phyloP scores from a whole-genome alignment of 2,797 vertebrate genomes.

The Aselliscus stoliczkanus region DNA sequence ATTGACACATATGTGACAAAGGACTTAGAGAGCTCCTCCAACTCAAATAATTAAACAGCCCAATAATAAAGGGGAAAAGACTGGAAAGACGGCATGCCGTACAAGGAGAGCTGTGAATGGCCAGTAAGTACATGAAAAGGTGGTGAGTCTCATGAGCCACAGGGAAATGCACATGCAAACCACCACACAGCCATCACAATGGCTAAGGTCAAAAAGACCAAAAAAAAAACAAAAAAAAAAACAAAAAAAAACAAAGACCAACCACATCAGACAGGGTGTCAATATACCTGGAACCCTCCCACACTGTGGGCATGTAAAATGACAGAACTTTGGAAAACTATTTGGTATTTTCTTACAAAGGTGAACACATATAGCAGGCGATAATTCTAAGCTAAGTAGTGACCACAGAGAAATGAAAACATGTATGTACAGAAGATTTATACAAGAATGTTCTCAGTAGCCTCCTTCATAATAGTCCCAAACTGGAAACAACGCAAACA shows the following conservation, averaged over 20 bases:
- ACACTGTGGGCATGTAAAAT: background rate
- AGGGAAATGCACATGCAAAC: background rate
- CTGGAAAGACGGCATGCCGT: background rate
- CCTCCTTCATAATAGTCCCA: background rate
- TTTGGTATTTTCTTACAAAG: background rate
- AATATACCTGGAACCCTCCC: background rate
- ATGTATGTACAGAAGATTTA: background rate
- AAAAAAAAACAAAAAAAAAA: too few relatives aligned
- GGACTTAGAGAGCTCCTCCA: background rate
- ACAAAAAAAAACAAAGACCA: too few relatives aligned
- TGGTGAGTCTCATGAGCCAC: background rate
- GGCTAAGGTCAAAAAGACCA: background rate
- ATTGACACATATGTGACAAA: background rate
- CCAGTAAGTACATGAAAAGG: background rate
- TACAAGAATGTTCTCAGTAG: background rate
- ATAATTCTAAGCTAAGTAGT: background rate
- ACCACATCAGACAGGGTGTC: background rate
- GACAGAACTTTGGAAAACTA: background rate
- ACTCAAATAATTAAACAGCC: background rate
- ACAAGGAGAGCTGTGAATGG: background rate
- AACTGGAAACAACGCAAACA: background rate
- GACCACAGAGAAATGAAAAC: background rate
- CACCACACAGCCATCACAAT: background rate
- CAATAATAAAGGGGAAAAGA: background rate
- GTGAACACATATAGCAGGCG: background rate